Percentiles rank a stretch among this genome's conserved stretches.
These are phyloP conservation scores for Bombus haemorrhoidalis DNA, from an alignment of 1,140 invertebrate genomes.

Conservation along the genomic window DNA sequence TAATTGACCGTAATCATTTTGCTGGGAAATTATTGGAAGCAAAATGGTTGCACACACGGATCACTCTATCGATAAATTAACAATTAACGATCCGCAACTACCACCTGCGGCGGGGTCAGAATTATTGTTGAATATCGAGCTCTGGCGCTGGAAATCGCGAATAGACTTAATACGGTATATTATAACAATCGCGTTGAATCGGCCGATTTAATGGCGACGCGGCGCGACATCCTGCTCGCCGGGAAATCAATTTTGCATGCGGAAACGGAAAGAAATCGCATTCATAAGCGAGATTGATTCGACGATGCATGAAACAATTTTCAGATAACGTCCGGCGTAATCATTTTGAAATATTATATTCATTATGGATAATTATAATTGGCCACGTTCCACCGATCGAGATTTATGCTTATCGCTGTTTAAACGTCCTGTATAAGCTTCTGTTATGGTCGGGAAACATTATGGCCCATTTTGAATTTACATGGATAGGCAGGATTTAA, in stretches of 20 bases:
- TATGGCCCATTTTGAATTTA: too few relatives aligned
- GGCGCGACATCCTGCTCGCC: not conserved
- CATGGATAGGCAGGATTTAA: not conserved
- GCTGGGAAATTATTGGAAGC: not conserved
- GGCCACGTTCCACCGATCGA: not conserved
- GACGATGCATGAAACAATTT: not conserved
- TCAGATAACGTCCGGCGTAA: conserved; percentile 3
- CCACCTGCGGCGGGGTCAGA: not conserved
- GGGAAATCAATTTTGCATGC: conserved; percentile 10
- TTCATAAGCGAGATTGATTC: not conserved
- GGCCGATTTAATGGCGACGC: conserved; percentile 1
- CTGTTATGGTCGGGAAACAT: not conserved
- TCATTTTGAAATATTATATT: conserved; percentile 2
- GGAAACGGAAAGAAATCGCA: conserved; percentile 2
- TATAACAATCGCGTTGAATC: conserved; percentile 13
- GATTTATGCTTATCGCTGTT: not conserved
- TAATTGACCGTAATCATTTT: not conserved
- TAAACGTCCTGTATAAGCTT: not conserved
- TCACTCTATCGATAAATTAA: conserved; percentile 30
- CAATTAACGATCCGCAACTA: conserved; percentile 25
- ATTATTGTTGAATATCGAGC: conserved; percentile 26
- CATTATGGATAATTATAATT: conserved; percentile 19
- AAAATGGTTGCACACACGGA: not conserved
- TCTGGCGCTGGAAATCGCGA: not conserved
- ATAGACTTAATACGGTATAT: conserved; percentile 28